phyloP scores from a whole-genome alignment of 1,140 invertebrate genomes.

The Melanaphis sacchari region DNA sequence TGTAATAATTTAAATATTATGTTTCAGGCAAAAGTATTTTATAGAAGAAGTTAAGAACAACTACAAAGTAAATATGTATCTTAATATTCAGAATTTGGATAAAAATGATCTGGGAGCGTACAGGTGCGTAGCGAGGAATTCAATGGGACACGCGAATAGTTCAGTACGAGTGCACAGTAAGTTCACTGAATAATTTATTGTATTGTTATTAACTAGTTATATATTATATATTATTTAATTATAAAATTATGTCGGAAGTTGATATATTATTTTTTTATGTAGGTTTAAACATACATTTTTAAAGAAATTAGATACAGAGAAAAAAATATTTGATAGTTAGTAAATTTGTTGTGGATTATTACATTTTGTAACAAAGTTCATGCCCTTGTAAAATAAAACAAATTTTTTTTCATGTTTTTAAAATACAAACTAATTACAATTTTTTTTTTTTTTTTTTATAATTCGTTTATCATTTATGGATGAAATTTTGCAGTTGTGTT shows the following conservation, averaged over 20 bases:
- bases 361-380: not conserved
- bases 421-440: too few species aligned
- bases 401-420: not conserved
- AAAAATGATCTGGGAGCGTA: constrained; percentile 84
- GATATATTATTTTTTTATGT: not conserved
- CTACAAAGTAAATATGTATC: constrained; percentile 83
- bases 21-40: constrained; percentile 77
- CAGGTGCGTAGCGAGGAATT: constrained; percentile 89
- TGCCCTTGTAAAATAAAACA: not conserved
- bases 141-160: constrained; percentile 83
- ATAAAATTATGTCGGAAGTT: not conserved
- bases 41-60: constrained; percentile 78
- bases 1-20: not conserved
- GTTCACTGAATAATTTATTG: constrained; percentile 61
- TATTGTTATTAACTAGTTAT: not conserved
- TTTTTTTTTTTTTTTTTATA: too few species aligned
- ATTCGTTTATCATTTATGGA: too few species aligned
- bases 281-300: not conserved
- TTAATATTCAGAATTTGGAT: constrained; percentile 80
- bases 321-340: too few species aligned
- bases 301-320: not conserved
- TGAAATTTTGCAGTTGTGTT: too few species aligned
- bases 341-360: not conserved
- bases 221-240: not conserved
- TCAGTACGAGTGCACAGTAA: constrained; percentile 85